phyloP scores from a whole-genome alignment of 2,888 invertebrate species.

The Chelonus formosanus region DNA sequence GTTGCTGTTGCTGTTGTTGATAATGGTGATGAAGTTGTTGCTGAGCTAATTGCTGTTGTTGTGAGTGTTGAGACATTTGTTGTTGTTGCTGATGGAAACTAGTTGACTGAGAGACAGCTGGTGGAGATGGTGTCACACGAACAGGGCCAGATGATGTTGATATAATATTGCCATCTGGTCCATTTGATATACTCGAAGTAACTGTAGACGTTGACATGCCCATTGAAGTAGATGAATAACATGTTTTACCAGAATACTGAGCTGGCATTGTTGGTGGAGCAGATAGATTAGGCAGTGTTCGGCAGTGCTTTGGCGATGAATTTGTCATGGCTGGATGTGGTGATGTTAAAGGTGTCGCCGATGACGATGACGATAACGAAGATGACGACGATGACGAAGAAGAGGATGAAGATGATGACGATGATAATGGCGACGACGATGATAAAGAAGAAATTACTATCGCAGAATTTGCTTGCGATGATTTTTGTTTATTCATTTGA shows the following conservation, averaged over 20 bases:
- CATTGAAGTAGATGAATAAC: conserved; percentile 54
- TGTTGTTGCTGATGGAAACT: conserved; percentile 41
- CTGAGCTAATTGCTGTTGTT: conserved; percentile 52
- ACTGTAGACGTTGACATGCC: conserved; percentile 50
- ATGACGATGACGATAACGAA: conserved; percentile 51
- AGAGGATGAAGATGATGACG: conserved; percentile 35
- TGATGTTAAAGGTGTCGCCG: conserved; percentile 51
- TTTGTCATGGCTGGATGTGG: conserved; percentile 52
- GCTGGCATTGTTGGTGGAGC: conserved; percentile 55
- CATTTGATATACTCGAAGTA: conserved; percentile 45
- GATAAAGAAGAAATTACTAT: conserved; percentile 35
- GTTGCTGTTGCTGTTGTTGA: conserved; percentile 54
- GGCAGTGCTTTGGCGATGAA: conserved; percentile 62
- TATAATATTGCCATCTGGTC: conserved; percentile 45
- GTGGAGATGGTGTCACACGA: conserved; percentile 55
- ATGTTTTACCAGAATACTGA: conserved; percentile 51
- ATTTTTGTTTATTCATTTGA: conserved; percentile 9
- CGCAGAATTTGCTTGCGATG: conserved; percentile 11
- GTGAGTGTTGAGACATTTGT: conserved; percentile 52
- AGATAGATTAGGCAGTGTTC: conserved; percentile 59
- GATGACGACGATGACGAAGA: conserved; percentile 51
- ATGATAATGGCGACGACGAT: neutral
- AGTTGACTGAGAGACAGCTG: conserved; percentile 46
- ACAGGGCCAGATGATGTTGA: conserved; percentile 52
- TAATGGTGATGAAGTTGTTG: conserved; percentile 47